Percentiles rank a stretch among this genome's conserved stretches.
These are phyloP conservation scores for Engystomops pustulosus DNA, from an alignment of 2,113 vertebrate genomes.

Conservation along the genomic window DNA sequence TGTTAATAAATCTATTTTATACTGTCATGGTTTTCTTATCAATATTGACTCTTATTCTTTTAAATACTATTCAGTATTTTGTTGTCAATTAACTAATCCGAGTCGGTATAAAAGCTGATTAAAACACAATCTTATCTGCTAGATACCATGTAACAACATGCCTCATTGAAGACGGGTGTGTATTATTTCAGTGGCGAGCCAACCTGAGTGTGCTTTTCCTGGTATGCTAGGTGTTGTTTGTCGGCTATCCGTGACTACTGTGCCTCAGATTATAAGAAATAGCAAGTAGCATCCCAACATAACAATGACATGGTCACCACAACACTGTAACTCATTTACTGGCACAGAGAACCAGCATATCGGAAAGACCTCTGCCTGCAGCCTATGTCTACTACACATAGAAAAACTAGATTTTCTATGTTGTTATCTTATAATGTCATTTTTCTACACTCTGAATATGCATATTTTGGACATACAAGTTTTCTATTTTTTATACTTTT, in stretches of 20 bases:
- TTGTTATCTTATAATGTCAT: too few relatives aligned
- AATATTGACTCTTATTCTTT: background rate
- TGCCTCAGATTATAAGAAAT: slow-evolving; percentile 12
- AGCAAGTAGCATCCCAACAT: background rate
- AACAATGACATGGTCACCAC: background rate
- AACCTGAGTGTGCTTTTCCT: slow-evolving; percentile 11
- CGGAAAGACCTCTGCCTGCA: too few relatives aligned
- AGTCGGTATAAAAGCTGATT: background rate
- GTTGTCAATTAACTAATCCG: background rate
- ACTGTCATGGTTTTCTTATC: background rate
- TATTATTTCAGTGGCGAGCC: background rate
- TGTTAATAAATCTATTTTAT: too few relatives aligned
- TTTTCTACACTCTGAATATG: too few relatives aligned
- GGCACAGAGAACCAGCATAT: background rate
- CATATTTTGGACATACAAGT: too few relatives aligned
- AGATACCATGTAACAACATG: too few relatives aligned
- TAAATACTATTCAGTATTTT: background rate
- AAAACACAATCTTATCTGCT: background rate
- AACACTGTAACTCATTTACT: background rate
- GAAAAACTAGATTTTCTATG: too few relatives aligned
- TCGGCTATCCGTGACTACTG: slow-evolving; percentile 18
- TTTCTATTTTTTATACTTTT: too few relatives aligned
- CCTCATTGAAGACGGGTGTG: background rate
- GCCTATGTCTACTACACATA: too few relatives aligned
- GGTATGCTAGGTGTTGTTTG: slow-evolving; percentile 13